phyloP scores from a whole-genome alignment of 2,113 vertebrate genomes.

The Carassius auratus region DNA sequence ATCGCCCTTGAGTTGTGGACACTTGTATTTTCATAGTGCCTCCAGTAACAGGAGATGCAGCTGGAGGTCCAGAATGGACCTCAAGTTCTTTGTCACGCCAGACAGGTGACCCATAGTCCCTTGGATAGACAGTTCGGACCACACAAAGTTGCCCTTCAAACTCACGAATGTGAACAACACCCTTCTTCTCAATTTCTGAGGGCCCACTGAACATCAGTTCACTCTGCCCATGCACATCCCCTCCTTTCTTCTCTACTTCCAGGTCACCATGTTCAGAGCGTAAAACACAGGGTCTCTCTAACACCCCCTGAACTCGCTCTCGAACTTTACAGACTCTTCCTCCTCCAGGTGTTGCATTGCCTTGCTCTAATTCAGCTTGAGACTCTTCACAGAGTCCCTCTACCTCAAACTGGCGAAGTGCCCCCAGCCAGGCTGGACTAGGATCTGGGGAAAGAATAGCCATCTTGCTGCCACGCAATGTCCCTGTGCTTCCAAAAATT shows the following conservation, averaged over 20 bases:
- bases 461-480: slow-evolving; percentile 59
- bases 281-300: slow-evolving; percentile 75
- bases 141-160: slow-evolving; percentile 76
- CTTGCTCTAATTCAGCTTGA: slow-evolving; percentile 47
- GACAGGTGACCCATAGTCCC: slow-evolving; percentile 73
- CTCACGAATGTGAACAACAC: slow-evolving; percentile 78
- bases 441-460: slow-evolving; percentile 69
- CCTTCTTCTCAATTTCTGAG: slow-evolving; percentile 63
- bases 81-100: slow-evolving; percentile 69
- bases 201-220: not conserved
- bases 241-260: slow-evolving; percentile 42
- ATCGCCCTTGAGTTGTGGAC: slow-evolving; percentile 39
- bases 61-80: slow-evolving; percentile 58
- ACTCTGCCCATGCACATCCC: not conserved
- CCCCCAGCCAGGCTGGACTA: slow-evolving; percentile 73
- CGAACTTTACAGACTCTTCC: slow-evolving; percentile 72
- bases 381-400: slow-evolving; percentile 9
- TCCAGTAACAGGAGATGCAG: slow-evolving; percentile 48
- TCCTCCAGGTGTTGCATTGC: slow-evolving; percentile 75
- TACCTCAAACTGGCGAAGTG: slow-evolving; percentile 60
- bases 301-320: slow-evolving; percentile 74
- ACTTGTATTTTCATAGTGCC: slow-evolving; percentile 65
- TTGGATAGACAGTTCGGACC: slow-evolving; percentile 78
- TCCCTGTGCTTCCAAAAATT: slow-evolving; percentile 57
- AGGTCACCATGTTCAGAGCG: slow-evolving; percentile 62